Evolutionary conservation across 1,140 invertebrate species (phyloP), one percentile per base, ranked within the genome.

Genomic region (Cydia amplana): DNA sequence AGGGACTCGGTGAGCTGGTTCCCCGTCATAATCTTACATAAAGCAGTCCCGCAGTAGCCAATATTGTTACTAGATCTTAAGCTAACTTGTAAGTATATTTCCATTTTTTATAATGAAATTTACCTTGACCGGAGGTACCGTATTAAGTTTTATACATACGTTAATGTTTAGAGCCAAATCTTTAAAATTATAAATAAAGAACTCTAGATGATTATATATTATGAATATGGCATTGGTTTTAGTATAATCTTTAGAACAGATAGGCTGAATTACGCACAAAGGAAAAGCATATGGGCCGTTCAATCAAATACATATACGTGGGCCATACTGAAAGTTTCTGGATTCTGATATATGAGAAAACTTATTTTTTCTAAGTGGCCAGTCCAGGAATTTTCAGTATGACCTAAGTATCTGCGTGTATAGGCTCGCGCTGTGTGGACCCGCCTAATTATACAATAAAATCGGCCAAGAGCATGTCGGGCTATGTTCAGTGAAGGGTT

Each of bases 41-140:
- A n/a, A 28, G 5, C 1, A 43, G 65, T 70, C 1, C 18, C 23
- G 65, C 28, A n/a, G 32, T 70, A 70, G 32, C 32, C 65, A 70
- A 70, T 43, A 70, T 70, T 70, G 65, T 70, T 70, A 70, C 65
- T 70, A 70, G 65, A 70, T 40, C 5, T 36, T 70, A 70, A 70
- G 32, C 36, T 70, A 70, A 40, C 12, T 70, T 20, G 65, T 70
- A 70, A 70, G 65, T 70, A 70, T 70, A 70, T 43, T 70, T 40
- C 32, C 6, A 40, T 70, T 70, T 40, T 70, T 70, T 43, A 36
- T 28, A 67, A 70, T 70, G 65, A 70, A 70, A 70, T 70, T 70
- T 40, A 70, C 65, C 65, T 43, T 43, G 1, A 12, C 43, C 14
- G 60, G 23, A 70, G 25, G 65, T 36, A 36, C 32, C 9, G 18